Percentiles rank a stretch among this genome's conserved stretches.
Conservation (phyloP, 2,113 vertebrate genomes). For the Hippocampus abdominalis region DNA sequence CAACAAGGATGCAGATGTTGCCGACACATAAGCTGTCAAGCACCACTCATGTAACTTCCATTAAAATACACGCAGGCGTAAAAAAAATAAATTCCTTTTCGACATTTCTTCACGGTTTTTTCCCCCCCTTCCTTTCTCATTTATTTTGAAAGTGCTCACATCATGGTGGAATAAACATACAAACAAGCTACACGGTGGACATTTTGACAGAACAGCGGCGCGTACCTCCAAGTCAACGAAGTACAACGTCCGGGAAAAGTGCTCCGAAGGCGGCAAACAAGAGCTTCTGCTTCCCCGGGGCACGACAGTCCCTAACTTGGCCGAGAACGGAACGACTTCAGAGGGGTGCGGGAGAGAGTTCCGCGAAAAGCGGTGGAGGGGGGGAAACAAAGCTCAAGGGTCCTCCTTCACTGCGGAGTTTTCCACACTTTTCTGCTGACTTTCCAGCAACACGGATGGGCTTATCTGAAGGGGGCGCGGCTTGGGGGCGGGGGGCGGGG, state of each 20-base stretch:
- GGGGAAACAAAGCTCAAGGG: background rate
- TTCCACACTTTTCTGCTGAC: background rate
- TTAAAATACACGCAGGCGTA: background rate
- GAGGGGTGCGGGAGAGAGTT: background rate
- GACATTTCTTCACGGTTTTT: background rate
- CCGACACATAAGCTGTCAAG: background rate
- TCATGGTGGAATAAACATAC: background rate
- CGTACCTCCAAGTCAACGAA: background rate
- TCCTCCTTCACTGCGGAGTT: background rate
- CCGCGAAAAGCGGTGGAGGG: background rate
- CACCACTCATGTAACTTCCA: too few relatives aligned
- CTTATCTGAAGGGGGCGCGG: constrained; percentile 7
- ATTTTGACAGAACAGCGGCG: background rate
- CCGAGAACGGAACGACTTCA: background rate
- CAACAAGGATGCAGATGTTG: background rate
- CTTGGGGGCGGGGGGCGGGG: background rate
- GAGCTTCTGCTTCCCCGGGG: background rate
- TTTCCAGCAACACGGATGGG: background rate
- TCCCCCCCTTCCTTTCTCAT: background rate
- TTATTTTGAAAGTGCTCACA: background rate
- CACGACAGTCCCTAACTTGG: background rate
- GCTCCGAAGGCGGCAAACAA: background rate
- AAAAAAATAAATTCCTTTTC: background rate
- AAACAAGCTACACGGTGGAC: background rate
- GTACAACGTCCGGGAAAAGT: background rate